Evolutionary conservation across 2,113 vertebrate genomes (phyloP), one percentile per base, ranked within the genome.

Genomic region (Apistogramma diplotaenia): DNA sequence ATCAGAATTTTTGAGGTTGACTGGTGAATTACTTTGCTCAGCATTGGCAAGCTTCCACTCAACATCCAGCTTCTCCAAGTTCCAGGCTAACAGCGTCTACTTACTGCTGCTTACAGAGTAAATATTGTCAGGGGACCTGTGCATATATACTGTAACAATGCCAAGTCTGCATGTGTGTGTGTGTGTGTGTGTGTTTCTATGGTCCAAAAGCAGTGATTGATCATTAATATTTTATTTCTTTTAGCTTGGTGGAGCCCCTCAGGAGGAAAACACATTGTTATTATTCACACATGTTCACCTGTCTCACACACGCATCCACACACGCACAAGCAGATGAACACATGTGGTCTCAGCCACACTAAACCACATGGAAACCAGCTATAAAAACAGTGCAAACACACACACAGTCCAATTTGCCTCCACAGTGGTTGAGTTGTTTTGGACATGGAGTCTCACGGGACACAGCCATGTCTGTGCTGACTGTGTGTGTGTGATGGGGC

Each of bases 171-270:
- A 27, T 51, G 29, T 80, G 80, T 56, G 62, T 74, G 59, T 46
- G 51, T 76, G 61, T 23, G 18, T 55, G 70, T 61, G n/a, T 82
- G 77, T 84, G 54, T 83, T 76, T 83, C 7, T 75, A 56, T 56
- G 60, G 82, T 79, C 75, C 81, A 77, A 76, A 87, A 87, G 79
- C 81, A 85, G 85, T 88, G 89, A 91, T 93, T 89, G 87, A 90
- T 90, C 84, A 89, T 89, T 91, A 89, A 90, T 89, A 90, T 90
- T 93, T 91, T 76, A 89, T 91, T 89, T 90, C 61, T 85, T 72
- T 72, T 71, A 83, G 80, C 85, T 87, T 84, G 78, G 75, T 87
- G 81, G 55, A 86, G 60, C 59, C 84, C 73, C 87, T 85, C 49
- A 79, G 86, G 84, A 91, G 78, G 79, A 87, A 90, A 89, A 85